Evolutionary conservation across 2,888 invertebrate species (phyloP).

Genomic region (Aplocera efformata): DNA sequence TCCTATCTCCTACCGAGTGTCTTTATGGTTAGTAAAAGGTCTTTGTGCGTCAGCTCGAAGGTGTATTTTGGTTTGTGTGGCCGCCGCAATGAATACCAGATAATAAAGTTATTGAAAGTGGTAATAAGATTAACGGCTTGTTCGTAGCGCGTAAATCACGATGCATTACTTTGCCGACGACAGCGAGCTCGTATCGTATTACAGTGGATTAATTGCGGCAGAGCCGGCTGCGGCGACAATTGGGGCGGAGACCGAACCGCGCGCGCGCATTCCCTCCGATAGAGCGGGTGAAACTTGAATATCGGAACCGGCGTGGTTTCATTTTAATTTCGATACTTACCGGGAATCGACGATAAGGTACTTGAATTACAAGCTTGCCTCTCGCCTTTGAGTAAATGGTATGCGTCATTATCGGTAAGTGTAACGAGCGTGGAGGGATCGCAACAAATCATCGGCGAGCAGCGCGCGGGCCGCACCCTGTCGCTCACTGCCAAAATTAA

Average conservation of each 20-base stretch:
- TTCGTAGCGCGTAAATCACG: slow-evolving; percentile 74
- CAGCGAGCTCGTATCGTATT: slow-evolving; percentile 73
- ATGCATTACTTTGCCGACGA: slow-evolving; percentile 75
- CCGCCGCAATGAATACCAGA: slow-evolving; percentile 49
- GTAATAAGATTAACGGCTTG: slow-evolving; percentile 78
- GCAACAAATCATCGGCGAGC: slow-evolving; percentile 63
- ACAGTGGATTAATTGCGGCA: slow-evolving; percentile 74
- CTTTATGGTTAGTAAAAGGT: slow-evolving; percentile 44
- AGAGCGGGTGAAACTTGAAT: slow-evolving; percentile 9
- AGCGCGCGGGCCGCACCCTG: slow-evolving; percentile 50
- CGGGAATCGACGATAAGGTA: slow-evolving; percentile 51
- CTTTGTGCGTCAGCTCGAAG: slow-evolving; percentile 48
- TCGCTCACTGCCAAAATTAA: slow-evolving; percentile 75
- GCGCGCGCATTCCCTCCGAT: slow-evolving; percentile 41
- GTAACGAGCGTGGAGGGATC: slow-evolving; percentile 59
- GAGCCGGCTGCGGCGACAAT: slow-evolving; percentile 58
- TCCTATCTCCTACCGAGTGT: slow-evolving; percentile 51
- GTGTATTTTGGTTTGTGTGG: slow-evolving; percentile 56
- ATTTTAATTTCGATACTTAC: slow-evolving; percentile 40
- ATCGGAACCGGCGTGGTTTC: slow-evolving; percentile 9
- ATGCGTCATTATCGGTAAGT: slow-evolving; percentile 66
- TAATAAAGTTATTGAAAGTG: slow-evolving; percentile 80
- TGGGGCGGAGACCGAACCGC: slow-evolving; percentile 46
- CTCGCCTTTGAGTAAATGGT: slow-evolving; percentile 62
- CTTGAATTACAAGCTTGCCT: slow-evolving; percentile 55